Conservation (phyloP, 2,113 vertebrate species). For the Nerophis lumbriciformis region DNA sequence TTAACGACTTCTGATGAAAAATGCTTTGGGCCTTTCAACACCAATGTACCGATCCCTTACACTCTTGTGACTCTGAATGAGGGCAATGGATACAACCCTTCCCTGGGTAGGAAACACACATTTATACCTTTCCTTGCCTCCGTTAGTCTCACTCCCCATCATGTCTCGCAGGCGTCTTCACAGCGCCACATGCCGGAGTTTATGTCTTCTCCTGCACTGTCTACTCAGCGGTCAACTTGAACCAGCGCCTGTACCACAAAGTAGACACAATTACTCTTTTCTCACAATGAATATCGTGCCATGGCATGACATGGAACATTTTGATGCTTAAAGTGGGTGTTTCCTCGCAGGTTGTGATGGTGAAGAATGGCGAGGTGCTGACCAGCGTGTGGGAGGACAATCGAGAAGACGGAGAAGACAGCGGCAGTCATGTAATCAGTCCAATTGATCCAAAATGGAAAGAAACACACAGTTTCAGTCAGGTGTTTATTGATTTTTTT, state of each 20-base stretch:
- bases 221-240: slow-evolving; percentile 40
- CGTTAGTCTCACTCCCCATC: neutral
- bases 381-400: slow-evolving; percentile 65
- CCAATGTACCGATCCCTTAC: slow-evolving; percentile 59
- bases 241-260: slow-evolving; percentile 53
- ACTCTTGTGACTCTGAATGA: slow-evolving; percentile 45
- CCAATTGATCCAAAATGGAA: neutral
- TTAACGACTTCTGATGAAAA: neutral
- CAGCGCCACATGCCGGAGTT: slow-evolving; percentile 49
- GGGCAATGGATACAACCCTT: slow-evolving; percentile 56
- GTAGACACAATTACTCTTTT: slow-evolving; percentile 19
- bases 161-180: slow-evolving; percentile 59
- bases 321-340: neutral
- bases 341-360: slow-evolving; percentile 47
- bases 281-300: neutral
- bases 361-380: slow-evolving; percentile 31
- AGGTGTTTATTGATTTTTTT: neutral
- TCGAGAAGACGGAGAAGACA: slow-evolving; percentile 65
- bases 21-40: slow-evolving; percentile 70
- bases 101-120: slow-evolving; percentile 52
- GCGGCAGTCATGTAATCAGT: slow-evolving; percentile 46
- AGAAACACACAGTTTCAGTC: neutral
- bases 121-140: neutral
- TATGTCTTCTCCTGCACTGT: slow-evolving; percentile 61
- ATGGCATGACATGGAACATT: neutral